Conservation (phyloP, 2,797 vertebrate genomes). For the Mustela erminea region DNA sequence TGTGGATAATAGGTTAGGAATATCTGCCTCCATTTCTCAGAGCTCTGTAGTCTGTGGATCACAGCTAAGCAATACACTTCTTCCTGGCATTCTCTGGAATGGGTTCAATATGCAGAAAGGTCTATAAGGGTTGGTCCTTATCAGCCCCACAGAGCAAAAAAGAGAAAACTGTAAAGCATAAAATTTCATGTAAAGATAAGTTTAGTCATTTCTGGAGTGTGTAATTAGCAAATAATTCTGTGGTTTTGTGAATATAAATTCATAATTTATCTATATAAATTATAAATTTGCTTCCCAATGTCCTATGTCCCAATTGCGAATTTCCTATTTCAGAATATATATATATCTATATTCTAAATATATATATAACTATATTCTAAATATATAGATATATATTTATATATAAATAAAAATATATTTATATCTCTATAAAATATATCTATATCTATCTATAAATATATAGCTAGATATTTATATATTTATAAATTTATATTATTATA, state of each 20-base stretch:
- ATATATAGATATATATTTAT: too few species aligned
- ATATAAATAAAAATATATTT: too few species aligned
- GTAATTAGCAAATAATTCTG: constrained; percentile 29
- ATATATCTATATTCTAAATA: too few species aligned
- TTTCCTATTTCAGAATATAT: constrained; percentile 55
- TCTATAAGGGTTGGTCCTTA: not conserved
- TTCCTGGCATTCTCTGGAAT: not conserved
- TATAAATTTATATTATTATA: too few species aligned
- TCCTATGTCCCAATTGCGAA: too few species aligned
- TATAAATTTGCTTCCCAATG: too few species aligned
- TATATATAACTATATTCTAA: too few species aligned
- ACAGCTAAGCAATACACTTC: not conserved
- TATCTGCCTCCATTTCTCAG: not conserved
- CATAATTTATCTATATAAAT: too few species aligned
- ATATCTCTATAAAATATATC: too few species aligned
- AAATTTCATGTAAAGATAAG: not conserved
- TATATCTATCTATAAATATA: too few species aligned
- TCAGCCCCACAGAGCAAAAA: not conserved
- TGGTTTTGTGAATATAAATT: not conserved
- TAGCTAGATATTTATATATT: too few species aligned
- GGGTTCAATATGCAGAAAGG: not conserved
- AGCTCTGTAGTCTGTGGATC: not conserved
- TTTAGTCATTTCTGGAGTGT: not conserved
- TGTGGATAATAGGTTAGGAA: not conserved
- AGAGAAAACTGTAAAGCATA: not conserved